A percentile compares a stretch with the other conserved stretches of the same genome.
Evolutionary conservation across 2,888 invertebrate species (phyloP).

Genomic region (Escarpia spicata): DNA sequence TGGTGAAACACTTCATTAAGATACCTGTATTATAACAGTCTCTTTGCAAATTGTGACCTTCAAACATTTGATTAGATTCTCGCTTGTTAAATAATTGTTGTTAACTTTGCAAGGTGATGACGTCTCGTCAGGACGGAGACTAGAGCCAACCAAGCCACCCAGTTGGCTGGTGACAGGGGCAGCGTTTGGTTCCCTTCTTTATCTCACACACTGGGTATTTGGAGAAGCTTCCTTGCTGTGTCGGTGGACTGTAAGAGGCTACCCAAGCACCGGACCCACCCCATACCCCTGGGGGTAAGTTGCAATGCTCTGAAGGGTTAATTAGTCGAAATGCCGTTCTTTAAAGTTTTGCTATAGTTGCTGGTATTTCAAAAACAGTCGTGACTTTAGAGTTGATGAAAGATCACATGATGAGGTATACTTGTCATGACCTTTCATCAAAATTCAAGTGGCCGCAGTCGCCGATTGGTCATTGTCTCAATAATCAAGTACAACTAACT

Average conservation of each 20-base stretch:
- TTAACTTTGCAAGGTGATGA: slow-evolving; percentile 32
- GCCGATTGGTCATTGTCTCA: too few relatives aligned
- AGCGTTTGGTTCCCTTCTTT: slow-evolving; percentile 62
- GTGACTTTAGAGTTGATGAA: too few relatives aligned
- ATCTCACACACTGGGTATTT: slow-evolving; percentile 60
- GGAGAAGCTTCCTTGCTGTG: slow-evolving; percentile 63
- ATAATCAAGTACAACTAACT: too few relatives aligned
- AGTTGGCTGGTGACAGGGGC: slow-evolving; percentile 53
- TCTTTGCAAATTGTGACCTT: too few relatives aligned
- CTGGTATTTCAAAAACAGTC: background rate
- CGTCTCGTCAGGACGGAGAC: background rate
- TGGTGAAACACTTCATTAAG: too few relatives aligned
- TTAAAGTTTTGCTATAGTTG: background rate
- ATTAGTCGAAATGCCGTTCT: background rate
- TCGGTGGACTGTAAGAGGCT: slow-evolving; percentile 62
- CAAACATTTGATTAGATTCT: background rate
- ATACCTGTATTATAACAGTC: too few relatives aligned
- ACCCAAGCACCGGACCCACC: slow-evolving; percentile 59
- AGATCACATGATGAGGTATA: too few relatives aligned
- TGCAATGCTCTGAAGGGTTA: background rate
- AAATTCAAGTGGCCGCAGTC: too few relatives aligned
- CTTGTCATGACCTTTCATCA: too few relatives aligned
- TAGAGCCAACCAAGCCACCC: slow-evolving; percentile 32
- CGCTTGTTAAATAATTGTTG: background rate
- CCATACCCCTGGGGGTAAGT: slow-evolving; percentile 63